Percentiles rank a stretch among this genome's conserved stretches.
These are phyloP conservation scores for Anastatus disparis DNA, from an alignment of 1,140 invertebrate species.

Conservation along the genomic window DNA sequence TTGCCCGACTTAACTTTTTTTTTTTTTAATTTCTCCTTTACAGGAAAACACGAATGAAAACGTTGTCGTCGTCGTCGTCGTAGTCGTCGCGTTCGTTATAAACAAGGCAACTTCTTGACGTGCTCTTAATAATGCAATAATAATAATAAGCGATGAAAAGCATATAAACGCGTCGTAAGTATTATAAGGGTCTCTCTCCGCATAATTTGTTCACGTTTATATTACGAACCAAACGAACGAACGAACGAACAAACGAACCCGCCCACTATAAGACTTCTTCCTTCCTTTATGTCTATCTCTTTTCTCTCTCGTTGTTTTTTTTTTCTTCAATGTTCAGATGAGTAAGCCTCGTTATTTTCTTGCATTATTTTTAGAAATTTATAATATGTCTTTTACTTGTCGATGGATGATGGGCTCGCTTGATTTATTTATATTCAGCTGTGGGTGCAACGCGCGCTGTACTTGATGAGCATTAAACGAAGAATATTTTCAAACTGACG, in stretches of 20 bases:
- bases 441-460: not conserved
- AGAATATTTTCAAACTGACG: no score
- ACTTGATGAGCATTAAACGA: no score
- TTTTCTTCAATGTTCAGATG: no score
- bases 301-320: not conserved
- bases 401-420: constrained; percentile 8
- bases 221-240: no score
- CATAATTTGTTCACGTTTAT: constrained; percentile 35
- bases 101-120: constrained; percentile 44
- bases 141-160: constrained; percentile 32
- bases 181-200: constrained; percentile 13
- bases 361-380: constrained; percentile 33
- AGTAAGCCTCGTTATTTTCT: constrained; percentile 29
- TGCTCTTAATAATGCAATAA: constrained; percentile 55
- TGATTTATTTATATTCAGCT: constrained; percentile 33
- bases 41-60: no score
- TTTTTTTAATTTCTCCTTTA: no score
- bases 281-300: not conserved
- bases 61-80: constrained; percentile 40
- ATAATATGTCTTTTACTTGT: constrained; percentile 32
- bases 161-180: not conserved
- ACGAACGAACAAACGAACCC: no score
- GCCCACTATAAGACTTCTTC: not conserved
- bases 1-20: constrained; percentile 9
- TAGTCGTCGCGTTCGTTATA: constrained; percentile 43